These are phyloP conservation scores for Harpagifer antarcticus DNA, from an alignment of 2,797 vertebrate genomes.

Conservation along the genomic window DNA sequence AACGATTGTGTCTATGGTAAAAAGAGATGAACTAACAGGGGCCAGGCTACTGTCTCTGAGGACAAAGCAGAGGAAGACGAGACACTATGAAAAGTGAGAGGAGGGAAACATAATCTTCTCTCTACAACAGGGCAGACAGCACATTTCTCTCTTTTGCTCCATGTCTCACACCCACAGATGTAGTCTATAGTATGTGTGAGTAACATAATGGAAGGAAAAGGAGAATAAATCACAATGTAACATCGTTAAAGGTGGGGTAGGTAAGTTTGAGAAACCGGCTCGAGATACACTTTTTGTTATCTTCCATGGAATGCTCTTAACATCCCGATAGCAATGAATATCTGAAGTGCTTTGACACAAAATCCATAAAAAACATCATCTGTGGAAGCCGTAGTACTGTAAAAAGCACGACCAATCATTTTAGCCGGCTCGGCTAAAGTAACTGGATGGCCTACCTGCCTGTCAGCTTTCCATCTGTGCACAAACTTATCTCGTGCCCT, in stretches of 20 bases:
- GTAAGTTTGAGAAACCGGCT: no score
- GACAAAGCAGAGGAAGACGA: slow-evolving; percentile 46
- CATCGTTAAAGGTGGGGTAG: not conserved
- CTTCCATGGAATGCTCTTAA: no score
- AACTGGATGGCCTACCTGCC: no score
- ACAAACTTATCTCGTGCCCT: no score
- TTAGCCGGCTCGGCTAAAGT: no score
- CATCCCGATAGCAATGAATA: no score
- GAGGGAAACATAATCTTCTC: slow-evolving; percentile 43
- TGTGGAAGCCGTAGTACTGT: no score
- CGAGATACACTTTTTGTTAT: no score
- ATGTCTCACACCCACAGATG: slow-evolving; percentile 3
- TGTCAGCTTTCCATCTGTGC: no score
- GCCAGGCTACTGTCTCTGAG: slow-evolving; percentile 13
- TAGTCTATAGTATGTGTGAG: not conserved
- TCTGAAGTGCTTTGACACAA: no score
- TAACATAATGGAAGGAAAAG: not conserved
- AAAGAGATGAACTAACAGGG: slow-evolving; percentile 9
- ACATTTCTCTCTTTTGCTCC: slow-evolving; percentile 17
- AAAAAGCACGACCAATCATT: no score
- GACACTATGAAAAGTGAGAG: slow-evolving; percentile 13
- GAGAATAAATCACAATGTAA: not conserved
- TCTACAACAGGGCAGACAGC: slow-evolving; percentile 18
- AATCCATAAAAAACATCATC: no score
- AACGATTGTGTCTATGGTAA: not conserved